Percentiles rank a stretch among this genome's conserved stretches.
phyloP scores from a whole-genome alignment of 1,140 invertebrate species.

The Drosophila tsacasi region DNA sequence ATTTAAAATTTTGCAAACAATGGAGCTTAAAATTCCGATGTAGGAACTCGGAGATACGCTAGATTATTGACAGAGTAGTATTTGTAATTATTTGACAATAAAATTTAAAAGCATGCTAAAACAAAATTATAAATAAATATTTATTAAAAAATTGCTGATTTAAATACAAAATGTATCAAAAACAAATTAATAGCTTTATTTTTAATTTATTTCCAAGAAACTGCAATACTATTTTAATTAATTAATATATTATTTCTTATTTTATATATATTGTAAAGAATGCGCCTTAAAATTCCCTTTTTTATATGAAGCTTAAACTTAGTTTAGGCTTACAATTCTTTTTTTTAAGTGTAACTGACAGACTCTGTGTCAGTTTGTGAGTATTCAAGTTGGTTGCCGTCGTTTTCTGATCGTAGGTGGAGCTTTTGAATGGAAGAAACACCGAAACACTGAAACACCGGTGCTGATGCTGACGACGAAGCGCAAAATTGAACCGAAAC shows the following conservation, averaged over 20 bases:
- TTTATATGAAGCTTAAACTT: fast-evolving
- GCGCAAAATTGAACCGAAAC: conserved; percentile 39
- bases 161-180: too few species aligned
- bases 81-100: not conserved
- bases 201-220: too few species aligned
- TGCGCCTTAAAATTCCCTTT: not conserved
- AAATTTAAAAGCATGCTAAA: too few species aligned
- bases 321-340: too few species aligned
- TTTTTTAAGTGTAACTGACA: conserved; percentile 20
- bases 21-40: not conserved
- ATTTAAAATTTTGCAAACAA: not conserved
- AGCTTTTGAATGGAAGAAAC: conserved; percentile 51
- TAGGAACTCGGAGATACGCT: not conserved
- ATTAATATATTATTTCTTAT: too few species aligned
- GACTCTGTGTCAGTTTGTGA: conserved; percentile 35
- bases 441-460: conserved; percentile 44
- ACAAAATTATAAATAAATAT: too few species aligned
- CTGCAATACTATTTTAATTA: too few species aligned
- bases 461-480: conserved; percentile 46
- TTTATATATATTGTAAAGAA: too few species aligned
- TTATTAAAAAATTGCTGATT: too few species aligned
- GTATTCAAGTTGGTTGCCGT: conserved; percentile 43
- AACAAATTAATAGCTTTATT: too few species aligned
- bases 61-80: too few species aligned
- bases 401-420: conserved; percentile 51